Evolutionary conservation across 1,140 invertebrate species (phyloP).

Genomic region (Zaprionus vittiger): DNA sequence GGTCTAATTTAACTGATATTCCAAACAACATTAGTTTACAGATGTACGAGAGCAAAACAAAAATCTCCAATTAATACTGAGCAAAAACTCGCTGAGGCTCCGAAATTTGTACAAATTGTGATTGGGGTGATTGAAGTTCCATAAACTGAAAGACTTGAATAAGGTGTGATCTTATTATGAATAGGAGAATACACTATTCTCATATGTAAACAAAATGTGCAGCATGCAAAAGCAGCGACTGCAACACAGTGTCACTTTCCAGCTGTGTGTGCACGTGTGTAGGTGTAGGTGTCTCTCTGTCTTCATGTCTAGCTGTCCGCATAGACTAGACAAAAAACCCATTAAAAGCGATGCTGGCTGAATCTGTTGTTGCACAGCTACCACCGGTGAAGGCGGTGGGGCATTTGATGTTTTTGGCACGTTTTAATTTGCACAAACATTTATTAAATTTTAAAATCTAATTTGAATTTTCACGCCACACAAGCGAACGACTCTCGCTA

Average conservation of each 20-base stretch:
- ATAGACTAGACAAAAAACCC: conserved; percentile 65
- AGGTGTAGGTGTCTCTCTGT: not conserved
- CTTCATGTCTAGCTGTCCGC: conserved; percentile 6
- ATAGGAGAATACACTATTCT: conserved; percentile 8
- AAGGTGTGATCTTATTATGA: not conserved
- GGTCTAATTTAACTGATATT: conserved; percentile 25
- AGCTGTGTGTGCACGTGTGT: not conserved
- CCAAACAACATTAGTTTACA: conserved; percentile 1
- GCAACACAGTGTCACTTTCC: not conserved
- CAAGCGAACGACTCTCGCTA: conserved; percentile 25
- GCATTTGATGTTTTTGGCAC: conserved; percentile 59
- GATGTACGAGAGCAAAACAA: conserved; percentile 14
- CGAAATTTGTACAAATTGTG: conserved; percentile 37
- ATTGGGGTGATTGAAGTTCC: conserved; percentile 18
- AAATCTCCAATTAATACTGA: not conserved
- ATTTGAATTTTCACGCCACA: conserved; percentile 79
- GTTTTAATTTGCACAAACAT: conserved; percentile 74
- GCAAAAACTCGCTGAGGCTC: not conserved
- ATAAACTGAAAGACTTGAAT: not conserved
- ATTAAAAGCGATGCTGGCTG: conserved; percentile 67
- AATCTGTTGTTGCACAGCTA: conserved; percentile 21
- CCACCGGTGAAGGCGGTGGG: conserved; percentile 12
- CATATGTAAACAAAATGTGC: not conserved
- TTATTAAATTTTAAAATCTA: conserved; percentile 82
- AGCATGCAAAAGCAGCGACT: not conserved